Base-by-base conservation (phyloP, 2,113 vertebrate genomes). In the Hemibagrus wyckioides region DNA sequence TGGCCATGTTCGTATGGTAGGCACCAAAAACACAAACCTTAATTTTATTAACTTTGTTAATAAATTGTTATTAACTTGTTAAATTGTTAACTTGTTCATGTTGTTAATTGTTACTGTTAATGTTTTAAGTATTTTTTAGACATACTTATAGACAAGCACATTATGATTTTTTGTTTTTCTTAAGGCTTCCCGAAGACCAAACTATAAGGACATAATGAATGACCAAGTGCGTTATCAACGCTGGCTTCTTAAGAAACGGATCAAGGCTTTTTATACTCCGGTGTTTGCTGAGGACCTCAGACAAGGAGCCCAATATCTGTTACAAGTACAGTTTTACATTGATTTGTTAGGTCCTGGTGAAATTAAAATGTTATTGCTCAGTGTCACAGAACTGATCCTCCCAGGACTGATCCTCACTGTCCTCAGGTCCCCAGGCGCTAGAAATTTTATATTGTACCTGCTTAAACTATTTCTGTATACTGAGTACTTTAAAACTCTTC, bases 211-310 rank as follows among this genome's bases (percentile, higher is more conserved):
- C 39, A 89, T 99, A 59, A 93, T 95, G 11, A 94, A 95, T 90
- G 97, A 99, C 82, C 92, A 97, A 69, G 92, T 93, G 13, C 97
- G 92, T 83, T 99, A 97, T 84, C 98, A 99, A 81, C 95, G 97
- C 30, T 99, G 97, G 97, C 95, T 99, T 54, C 96, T 97, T 81
- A 97, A 97, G 90, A 98, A 97, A 83, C 96, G 95, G 84, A 96
- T 97, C 93, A 98, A 98, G 88, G 97, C 97, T 10, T 99, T 99
- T 91, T 99, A 99, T 91, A 94, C 96, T 1, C 96, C 97, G 0
- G 98, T 99, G 0, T 96, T 97, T 88, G 96, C 97, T 36, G 98
- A 99, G 88, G 97, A 97, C 88, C 93, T 99, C 88, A 94, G 98
- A 81, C 96, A 98, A 59, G 98, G 98, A 50, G 93, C 96, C 0